Conservation (phyloP, 2,797 vertebrate species). For the Malurus leucopterus region DNA sequence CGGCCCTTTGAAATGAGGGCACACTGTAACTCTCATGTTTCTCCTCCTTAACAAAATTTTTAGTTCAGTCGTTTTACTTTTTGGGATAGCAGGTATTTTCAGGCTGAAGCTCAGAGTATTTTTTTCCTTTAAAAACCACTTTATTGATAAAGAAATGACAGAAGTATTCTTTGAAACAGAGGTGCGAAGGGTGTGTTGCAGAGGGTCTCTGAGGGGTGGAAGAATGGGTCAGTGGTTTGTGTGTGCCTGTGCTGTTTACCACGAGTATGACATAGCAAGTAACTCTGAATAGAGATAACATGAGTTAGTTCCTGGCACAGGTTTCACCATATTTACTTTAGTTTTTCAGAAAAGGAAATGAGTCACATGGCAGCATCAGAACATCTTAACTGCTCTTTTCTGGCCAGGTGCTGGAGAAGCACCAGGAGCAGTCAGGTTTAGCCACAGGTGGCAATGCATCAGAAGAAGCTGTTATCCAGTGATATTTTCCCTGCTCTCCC, state of each 20-base stretch:
- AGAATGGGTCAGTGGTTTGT: accelerated
- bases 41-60: not conserved
- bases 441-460: not conserved
- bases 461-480: not conserved
- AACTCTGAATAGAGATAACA: not conserved
- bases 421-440: not conserved
- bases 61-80: not conserved
- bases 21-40: not conserved
- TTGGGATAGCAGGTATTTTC: not conserved
- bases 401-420: not conserved
- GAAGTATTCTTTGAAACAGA: not conserved
- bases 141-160: not conserved
- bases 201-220: not conserved
- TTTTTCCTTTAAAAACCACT: not conserved
- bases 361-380: not conserved
- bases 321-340: not conserved
- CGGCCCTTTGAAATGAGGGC: not conserved
- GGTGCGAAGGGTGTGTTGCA: not conserved
- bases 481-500: not conserved
- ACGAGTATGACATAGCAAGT: not conserved
- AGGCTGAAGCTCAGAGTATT: not conserved
- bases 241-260: not conserved
- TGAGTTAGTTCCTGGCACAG: not conserved
- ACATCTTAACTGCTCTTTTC: not conserved
- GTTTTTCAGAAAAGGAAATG: not conserved